Evolutionary conservation across 1,140 invertebrate genomes (phyloP), one percentile per base, ranked within the genome.

Genomic region (Magallana angulata): DNA sequence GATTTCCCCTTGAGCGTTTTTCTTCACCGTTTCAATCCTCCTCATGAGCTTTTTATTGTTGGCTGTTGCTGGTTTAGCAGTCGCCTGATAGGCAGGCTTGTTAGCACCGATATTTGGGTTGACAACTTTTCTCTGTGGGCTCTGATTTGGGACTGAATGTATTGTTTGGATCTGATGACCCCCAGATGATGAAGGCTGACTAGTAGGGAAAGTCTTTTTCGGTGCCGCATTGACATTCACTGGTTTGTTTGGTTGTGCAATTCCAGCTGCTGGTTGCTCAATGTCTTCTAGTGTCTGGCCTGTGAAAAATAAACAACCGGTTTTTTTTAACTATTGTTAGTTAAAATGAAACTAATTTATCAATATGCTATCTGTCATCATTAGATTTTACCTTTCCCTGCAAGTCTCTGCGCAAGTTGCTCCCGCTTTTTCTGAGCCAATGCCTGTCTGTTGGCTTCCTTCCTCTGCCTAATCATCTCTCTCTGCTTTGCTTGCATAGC

Each of bases 1-100:
- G 48, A 82, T 58, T n/a, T 82, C 81, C 9, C 81, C 81, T 57
- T 82, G 81, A 57, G 81, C 81, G 16, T 82, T 82, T 58, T 82
- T 82, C 57, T 58, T 82, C 5, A 82, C 48, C 8, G 57, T 82
- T 57, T 57, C 57, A 30, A 82, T 58, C 57, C 57, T 82, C 18
- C 57, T 82, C 81, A 82, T 82, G 5, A 57, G 81, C n/a, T 82
- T 82, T 24, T 68, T 68, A 68, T 24, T 68, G 18, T n/a, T 18
- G 24, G 8, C 18, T 7, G 16, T 24, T 9, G 18, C 36, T 30
- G 18, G 8, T 30, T 76, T 76, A 7, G 18, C 11, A 11, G 68
- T 30, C 7, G 14, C 30, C 14, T 76, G 8, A 11, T 76, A 48
- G 4, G 12, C 24, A 3, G 68, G 68, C 24, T 3, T 76, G 36